These are phyloP conservation scores for Alethe diademata DNA, from an alignment of 2,113 vertebrate genomes.

Conservation along the genomic window DNA sequence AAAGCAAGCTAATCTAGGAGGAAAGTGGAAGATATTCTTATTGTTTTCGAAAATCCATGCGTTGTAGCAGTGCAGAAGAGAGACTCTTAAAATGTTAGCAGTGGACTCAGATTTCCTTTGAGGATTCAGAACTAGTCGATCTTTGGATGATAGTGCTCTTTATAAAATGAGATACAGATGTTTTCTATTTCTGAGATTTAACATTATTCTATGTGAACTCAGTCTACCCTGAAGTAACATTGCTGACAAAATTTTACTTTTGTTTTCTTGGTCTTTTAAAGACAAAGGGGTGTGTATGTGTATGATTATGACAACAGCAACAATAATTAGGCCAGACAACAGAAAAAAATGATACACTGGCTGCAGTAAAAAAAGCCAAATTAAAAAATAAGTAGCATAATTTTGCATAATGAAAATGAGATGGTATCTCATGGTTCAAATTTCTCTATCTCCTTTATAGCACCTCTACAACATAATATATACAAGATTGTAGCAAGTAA, in stretches of 20 bases:
- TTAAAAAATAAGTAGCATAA: neutral
- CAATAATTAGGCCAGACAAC: neutral
- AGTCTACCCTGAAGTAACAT: neutral
- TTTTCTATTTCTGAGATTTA: neutral
- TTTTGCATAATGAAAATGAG: neutral
- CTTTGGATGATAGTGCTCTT: neutral
- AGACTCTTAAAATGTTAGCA: neutral
- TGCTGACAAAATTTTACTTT: neutral
- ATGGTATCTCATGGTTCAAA: neutral
- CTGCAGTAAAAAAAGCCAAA: neutral
- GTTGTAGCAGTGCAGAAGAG: neutral
- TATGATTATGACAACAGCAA: neutral
- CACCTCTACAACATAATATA: neutral
- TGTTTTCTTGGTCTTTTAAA: neutral
- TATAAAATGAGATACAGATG: accelerated
- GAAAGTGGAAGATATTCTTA: neutral
- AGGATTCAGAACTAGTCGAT: neutral
- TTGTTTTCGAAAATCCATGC: accelerated
- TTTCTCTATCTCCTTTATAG: neutral
- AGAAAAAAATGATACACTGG: neutral
- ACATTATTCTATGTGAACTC: accelerated
- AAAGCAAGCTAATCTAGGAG: neutral
- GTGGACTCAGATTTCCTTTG: neutral
- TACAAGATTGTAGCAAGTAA: neutral
- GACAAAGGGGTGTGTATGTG: neutral